Percentiles rank a stretch among this genome's conserved stretches.
Conservation (phyloP, 2,113 vertebrate genomes). For the Rhadina sibilatrix region DNA sequence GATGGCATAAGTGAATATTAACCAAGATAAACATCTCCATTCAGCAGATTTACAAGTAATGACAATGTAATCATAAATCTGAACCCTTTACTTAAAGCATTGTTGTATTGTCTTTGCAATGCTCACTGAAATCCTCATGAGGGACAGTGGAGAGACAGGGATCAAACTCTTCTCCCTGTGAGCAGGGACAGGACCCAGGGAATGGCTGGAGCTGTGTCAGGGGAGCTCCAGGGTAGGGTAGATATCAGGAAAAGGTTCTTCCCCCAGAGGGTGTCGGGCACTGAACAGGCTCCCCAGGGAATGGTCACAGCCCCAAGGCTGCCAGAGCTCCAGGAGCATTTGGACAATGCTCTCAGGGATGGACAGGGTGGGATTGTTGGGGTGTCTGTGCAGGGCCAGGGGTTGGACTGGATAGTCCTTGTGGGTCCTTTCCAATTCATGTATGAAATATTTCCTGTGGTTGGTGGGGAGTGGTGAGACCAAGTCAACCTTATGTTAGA, state of each 20-base stretch:
- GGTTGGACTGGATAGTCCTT: accelerated
- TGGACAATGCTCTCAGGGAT: not conserved
- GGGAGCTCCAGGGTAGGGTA: accelerated
- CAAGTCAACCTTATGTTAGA: not conserved
- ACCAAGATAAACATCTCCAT: not conserved
- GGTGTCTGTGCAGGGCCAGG: not conserved
- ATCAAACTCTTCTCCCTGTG: not conserved
- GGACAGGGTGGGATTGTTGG: not conserved
- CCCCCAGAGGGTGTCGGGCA: not conserved
- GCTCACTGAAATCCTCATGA: not conserved
- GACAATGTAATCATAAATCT: not conserved
- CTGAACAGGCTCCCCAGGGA: not conserved
- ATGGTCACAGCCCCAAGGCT: not conserved
- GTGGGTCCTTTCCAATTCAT: not conserved
- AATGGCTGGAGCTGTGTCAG: not conserved
- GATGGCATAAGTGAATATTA: not conserved
- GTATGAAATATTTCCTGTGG: not conserved
- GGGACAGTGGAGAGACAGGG: not conserved
- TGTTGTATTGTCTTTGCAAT: not conserved
- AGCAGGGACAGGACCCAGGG: not conserved
- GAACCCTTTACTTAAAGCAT: not conserved
- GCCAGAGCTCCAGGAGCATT: accelerated
- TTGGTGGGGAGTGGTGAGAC: not conserved
- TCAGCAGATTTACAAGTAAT: not conserved
- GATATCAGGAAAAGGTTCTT: not conserved